Percentiles rank a stretch among this genome's conserved stretches.
Conservation (phyloP, 2,797 vertebrate genomes). For the Peromyscus nudipes region DNA sequence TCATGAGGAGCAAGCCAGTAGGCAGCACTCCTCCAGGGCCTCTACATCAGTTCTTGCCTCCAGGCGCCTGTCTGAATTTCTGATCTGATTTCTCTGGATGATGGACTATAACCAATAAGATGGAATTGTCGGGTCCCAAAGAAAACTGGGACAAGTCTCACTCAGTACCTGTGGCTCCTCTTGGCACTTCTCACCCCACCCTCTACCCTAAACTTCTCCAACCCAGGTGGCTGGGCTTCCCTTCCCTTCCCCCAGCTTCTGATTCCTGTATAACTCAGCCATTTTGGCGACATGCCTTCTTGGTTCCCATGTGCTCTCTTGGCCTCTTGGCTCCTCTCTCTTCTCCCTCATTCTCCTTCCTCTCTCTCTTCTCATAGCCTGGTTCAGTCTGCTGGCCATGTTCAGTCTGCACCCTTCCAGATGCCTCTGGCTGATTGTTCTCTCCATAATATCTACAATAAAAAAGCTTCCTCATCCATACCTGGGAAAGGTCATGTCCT, state of each 20-base stretch:
- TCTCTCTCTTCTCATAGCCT: not conserved
- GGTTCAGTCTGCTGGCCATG: not conserved
- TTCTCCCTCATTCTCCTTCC: not conserved
- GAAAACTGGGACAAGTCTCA: not conserved
- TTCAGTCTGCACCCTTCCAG: not conserved
- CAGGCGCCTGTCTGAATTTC: not conserved
- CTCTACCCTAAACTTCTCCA: not conserved
- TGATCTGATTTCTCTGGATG: not conserved
- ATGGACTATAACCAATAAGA: not conserved
- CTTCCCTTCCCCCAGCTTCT: not conserved
- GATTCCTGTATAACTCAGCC: not conserved
- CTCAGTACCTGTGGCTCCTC: not conserved
- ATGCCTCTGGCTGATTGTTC: not conserved
- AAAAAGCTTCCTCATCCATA: not conserved
- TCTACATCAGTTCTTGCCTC: not conserved
- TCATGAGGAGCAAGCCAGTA: not conserved
- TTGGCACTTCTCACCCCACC: not conserved
- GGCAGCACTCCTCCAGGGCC: not conserved
- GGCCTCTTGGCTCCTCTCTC: not conserved
- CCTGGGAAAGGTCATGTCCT: not conserved
- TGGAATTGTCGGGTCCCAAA: not conserved
- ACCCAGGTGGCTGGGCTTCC: not conserved
- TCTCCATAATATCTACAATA: not conserved
- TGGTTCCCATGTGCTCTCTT: not conserved
- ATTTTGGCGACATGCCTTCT: not conserved